Evolutionary conservation across 2,113 vertebrate genomes (phyloP).

Genomic region (Lethenteron camtschaticum): DNA sequence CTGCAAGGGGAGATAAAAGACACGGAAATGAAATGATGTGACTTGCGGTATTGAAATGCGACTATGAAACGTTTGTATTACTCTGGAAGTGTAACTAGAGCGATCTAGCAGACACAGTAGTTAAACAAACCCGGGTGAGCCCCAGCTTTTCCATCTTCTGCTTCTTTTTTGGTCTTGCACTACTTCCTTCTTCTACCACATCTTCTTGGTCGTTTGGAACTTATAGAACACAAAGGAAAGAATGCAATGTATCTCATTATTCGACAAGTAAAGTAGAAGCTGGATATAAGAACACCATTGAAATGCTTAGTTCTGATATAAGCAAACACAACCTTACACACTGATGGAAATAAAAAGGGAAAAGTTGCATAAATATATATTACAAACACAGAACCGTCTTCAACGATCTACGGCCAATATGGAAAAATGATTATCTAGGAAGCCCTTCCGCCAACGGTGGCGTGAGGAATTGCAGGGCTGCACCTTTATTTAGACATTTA

Average conservation of each 20-base stretch:
- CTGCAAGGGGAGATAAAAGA: conserved; percentile 22
- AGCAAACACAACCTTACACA: conserved; percentile 1
- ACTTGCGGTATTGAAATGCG: too few relatives aligned
- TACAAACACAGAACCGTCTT: background rate
- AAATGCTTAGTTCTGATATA: too few relatives aligned
- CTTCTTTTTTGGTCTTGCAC: conserved; percentile 66
- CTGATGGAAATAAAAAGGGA: conserved; percentile 10
- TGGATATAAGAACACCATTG: too few relatives aligned
- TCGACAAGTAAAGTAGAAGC: too few relatives aligned
- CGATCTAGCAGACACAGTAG: background rate
- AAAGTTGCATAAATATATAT: background rate
- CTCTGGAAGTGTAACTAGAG: background rate
- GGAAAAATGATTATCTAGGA: too few relatives aligned
- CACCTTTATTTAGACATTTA: too few relatives aligned
- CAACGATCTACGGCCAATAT: background rate
- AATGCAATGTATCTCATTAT: background rate
- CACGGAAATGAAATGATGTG: background rate
- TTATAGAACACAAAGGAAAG: conserved; percentile 14
- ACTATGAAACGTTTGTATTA: too few relatives aligned
- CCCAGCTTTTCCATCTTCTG: conserved; percentile 84
- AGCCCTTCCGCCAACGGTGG: too few relatives aligned
- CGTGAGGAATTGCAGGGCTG: too few relatives aligned
- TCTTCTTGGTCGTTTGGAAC: conserved; percentile 78
- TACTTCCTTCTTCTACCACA: conserved; percentile 35
- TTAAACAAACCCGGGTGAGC: conserved; percentile 42